These are phyloP conservation scores for Butorides virescens DNA, from an alignment of 2,113 vertebrate genomes.

Conservation along the genomic window DNA sequence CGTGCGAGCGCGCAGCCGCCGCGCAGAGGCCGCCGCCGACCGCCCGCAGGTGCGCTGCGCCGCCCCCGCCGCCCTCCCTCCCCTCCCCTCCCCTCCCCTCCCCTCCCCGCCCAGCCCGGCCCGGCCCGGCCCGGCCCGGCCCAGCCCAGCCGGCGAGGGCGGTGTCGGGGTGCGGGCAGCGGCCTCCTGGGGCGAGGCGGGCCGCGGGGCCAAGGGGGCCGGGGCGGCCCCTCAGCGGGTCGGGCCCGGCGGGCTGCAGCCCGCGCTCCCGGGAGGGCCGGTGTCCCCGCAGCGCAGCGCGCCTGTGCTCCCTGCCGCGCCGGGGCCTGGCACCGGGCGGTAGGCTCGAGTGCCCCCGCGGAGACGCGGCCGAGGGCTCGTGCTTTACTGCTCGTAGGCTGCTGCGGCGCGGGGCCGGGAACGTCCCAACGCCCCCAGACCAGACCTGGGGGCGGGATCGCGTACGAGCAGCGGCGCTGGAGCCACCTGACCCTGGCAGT, in stretches of 20 bases:
- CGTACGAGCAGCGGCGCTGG: accelerated
- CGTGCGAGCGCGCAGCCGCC: not conserved
- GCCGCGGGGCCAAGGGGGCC: no score
- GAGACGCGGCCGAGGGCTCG: no score
- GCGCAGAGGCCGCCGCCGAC: not conserved
- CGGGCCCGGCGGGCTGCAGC: not conserved
- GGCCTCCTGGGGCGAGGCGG: no score
- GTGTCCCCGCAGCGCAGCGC: not conserved
- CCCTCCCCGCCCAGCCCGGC: no score
- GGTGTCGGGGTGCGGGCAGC: not conserved
- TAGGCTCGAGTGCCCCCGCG: not conserved
- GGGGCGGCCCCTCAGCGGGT: not conserved
- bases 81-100: no score
- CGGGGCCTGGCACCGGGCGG: not conserved
- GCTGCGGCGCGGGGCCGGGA: not conserved
- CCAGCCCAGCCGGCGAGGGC: no score
- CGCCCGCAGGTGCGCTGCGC: not conserved
- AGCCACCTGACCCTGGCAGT: accelerated
- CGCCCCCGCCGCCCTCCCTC: no score
- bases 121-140: no score
- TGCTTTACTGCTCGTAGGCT: not conserved
- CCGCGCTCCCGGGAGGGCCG: no score
- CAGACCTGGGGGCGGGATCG: accelerated
- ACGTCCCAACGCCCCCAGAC: no score
- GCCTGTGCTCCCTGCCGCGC: not conserved